Evolutionary conservation across 2,888 invertebrate genomes (phyloP).

Genomic region (Cartodere bifasciata): DNA sequence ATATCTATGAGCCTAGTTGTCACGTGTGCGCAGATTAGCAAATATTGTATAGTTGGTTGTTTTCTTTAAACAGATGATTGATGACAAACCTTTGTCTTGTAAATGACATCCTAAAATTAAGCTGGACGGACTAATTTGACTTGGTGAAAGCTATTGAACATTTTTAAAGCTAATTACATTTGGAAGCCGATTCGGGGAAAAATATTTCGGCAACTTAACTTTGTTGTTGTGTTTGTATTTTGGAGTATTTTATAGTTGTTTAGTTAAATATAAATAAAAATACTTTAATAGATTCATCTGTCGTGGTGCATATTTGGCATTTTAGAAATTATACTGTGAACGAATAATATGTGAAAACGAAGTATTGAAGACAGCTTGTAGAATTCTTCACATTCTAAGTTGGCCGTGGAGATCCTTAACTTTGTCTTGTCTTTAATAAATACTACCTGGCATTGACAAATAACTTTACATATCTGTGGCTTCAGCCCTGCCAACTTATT

Average conservation of each 20-base stretch:
- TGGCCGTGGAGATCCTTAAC: slow-evolving; percentile 31
- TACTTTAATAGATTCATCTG: slow-evolving; percentile 30
- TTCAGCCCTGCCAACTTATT: slow-evolving; percentile 28
- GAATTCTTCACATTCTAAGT: slow-evolving; percentile 32
- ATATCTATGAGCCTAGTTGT: too few relatives aligned
- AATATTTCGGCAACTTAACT: slow-evolving; percentile 18
- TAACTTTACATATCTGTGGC: slow-evolving; percentile 31
- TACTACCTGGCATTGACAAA: slow-evolving; percentile 36
- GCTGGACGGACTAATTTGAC: too few relatives aligned
- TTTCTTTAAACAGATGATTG: too few relatives aligned
- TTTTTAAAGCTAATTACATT: too few relatives aligned
- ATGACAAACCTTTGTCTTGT: too few relatives aligned
- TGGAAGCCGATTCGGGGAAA: too few relatives aligned
- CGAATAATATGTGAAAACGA: slow-evolving; percentile 18
- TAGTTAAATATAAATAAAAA: slow-evolving; percentile 23
- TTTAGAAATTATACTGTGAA: slow-evolving; percentile 28
- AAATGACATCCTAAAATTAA: too few relatives aligned
- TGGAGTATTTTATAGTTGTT: too few relatives aligned
- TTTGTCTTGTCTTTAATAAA: slow-evolving; percentile 34
- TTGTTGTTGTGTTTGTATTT: too few relatives aligned
- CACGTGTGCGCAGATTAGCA: too few relatives aligned
- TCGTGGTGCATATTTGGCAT: slow-evolving; percentile 25
- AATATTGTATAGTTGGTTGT: too few relatives aligned
- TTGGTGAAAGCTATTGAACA: too few relatives aligned
- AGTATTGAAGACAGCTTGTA: slow-evolving; percentile 20